These are phyloP conservation scores for Cebidichthys violaceus DNA, from an alignment of 2,113 vertebrate species.

Conservation along the genomic window DNA sequence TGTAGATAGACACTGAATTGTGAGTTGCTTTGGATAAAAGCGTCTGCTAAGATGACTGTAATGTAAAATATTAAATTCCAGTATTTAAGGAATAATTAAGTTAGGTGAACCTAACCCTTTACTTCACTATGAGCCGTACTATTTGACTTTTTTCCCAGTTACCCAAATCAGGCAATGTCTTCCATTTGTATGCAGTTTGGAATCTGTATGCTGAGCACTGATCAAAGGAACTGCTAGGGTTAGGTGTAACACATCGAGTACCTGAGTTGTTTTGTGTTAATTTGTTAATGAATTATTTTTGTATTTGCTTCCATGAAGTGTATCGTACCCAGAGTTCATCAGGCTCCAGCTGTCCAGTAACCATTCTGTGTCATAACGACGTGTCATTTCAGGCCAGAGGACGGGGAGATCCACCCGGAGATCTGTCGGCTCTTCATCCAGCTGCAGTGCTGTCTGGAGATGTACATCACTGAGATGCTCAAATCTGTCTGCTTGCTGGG, in stretches of 20 bases:
- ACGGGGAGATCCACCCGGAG: slow-evolving; percentile 98
- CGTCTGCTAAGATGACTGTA: too few species aligned
- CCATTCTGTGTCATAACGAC: not conserved
- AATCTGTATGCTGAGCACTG: not conserved
- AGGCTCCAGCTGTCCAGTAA: slow-evolving; percentile 13
- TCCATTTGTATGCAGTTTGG: not conserved
- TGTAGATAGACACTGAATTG: too few species aligned
- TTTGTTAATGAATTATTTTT: too few species aligned
- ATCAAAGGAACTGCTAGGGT: not conserved
- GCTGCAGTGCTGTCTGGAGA: slow-evolving; percentile 98
- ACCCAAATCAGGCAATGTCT: not conserved
- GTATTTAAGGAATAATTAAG: too few species aligned
- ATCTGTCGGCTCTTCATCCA: slow-evolving; percentile 98
- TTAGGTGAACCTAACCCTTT: not conserved
- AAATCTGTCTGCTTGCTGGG: slow-evolving; percentile 96
- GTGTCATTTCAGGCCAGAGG: slow-evolving; percentile 89
- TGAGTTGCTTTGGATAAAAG: too few species aligned
- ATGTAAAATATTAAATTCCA: too few species aligned
- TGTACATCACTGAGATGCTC: slow-evolving; percentile 99
- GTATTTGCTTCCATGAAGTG: not conserved
- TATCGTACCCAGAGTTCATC: not conserved
- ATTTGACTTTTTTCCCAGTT: not conserved
- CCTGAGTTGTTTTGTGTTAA: not conserved
- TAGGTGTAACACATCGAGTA: not conserved
- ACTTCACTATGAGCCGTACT: not conserved